Percentiles rank a stretch among this genome's conserved stretches.
Conservation (phyloP, 1,140 invertebrate species). For the Diorhabda sublineata region DNA sequence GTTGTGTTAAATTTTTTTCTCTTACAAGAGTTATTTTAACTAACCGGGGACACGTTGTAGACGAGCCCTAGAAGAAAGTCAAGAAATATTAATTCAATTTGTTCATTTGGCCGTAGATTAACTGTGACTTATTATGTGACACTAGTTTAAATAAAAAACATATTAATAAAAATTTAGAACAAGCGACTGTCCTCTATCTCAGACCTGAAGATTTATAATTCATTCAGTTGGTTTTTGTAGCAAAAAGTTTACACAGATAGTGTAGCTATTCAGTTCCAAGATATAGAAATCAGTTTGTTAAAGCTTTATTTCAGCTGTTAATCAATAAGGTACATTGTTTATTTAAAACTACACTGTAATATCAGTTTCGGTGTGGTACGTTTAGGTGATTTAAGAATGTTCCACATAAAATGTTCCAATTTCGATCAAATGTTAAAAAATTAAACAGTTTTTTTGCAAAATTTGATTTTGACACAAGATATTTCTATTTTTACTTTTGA, state of each 20-base stretch:
- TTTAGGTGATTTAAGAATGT: not conserved
- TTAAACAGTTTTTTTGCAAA: too few species aligned
- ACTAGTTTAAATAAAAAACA: not conserved
- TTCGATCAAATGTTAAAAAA: not conserved
- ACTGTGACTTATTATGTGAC: not conserved
- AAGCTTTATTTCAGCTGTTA: slow-evolving; percentile 6
- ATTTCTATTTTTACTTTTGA: not conserved
- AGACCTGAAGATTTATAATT: slow-evolving; percentile 6
- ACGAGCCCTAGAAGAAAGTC: too few species aligned
- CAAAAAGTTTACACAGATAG: not conserved
- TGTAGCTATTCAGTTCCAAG: slow-evolving; percentile 8
- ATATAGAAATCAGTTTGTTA: slow-evolving; percentile 9
- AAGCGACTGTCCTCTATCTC: slow-evolving; percentile 5
- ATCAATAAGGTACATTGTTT: slow-evolving; percentile 16
- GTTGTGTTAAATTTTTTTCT: too few species aligned
- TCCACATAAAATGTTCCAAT: not conserved
- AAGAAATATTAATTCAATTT: too few species aligned
- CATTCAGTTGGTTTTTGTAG: not conserved
- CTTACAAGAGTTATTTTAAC: too few species aligned
- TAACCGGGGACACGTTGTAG: too few species aligned
- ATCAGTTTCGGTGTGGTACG: slow-evolving; percentile 13
- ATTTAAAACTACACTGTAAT: slow-evolving; percentile 21
- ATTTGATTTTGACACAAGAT: too few species aligned
- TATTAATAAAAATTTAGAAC: slow-evolving; percentile 1
- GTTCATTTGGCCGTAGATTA: not conserved